phyloP scores from a whole-genome alignment of 2,888 invertebrate genomes.

The Zele albiditarsus region DNA sequence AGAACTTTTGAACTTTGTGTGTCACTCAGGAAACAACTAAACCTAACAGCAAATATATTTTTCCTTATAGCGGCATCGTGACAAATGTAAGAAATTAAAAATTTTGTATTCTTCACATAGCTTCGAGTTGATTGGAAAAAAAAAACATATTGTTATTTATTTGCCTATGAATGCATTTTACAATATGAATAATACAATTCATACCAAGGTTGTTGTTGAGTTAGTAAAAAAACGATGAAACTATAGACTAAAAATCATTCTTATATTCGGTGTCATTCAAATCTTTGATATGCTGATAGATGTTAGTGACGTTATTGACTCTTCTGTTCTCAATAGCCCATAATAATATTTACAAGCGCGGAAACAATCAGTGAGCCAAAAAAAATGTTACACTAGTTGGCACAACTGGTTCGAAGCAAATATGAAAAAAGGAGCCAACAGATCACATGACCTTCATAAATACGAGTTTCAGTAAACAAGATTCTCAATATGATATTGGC shows the following conservation, averaged over 20 bases:
- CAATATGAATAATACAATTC: background rate
- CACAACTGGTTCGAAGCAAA: conserved; percentile 3
- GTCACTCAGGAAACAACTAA: conserved; percentile 5
- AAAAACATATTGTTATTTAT: conserved; percentile 14
- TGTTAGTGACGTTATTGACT: too few relatives aligned
- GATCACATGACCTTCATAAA: conserved; percentile 20
- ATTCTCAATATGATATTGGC: conserved; percentile 20
- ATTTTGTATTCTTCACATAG: background rate
- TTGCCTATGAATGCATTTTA: conserved; percentile 4
- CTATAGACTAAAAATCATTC: background rate
- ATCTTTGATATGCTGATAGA: background rate
- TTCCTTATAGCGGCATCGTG: background rate
- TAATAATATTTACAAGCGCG: background rate
- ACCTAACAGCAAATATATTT: background rate
- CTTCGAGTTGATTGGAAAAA: background rate
- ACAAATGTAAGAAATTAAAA: background rate
- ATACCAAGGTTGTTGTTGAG: conserved; percentile 10
- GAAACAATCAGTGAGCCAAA: background rate
- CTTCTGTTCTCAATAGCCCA: too few relatives aligned
- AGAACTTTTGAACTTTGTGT: conserved; percentile 29
- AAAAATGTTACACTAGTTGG: background rate
- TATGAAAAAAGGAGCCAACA: background rate
- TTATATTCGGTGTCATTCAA: background rate
- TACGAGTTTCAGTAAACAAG: conserved; percentile 28
- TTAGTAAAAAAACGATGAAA: conserved; percentile 6